Base-by-base conservation (phyloP, 1,140 invertebrate species). In the Lucilia cuprina region DNA sequence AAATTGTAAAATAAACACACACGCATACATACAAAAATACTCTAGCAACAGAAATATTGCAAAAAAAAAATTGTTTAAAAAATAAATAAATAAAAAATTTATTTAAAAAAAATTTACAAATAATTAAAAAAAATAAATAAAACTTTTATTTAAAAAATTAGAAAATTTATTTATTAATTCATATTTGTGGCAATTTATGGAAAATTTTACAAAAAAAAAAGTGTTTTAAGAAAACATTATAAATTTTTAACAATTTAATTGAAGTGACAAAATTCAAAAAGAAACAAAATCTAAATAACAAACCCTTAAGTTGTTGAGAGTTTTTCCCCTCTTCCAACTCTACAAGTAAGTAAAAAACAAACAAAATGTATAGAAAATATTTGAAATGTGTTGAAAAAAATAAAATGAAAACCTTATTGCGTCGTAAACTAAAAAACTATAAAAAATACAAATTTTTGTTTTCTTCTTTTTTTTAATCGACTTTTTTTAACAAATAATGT, bases 361-460 rank as follows among this genome's bases (percentile, higher is more conserved):
- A 34, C 25, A 75, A 30, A 17, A 2, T 30, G 25, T 30, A 30
- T 78, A 21, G 35, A 41, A 47, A 78, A 47, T 47, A 78, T 78
- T 78, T 70, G n/a, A 70, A 70, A 78, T 49, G 10, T 41, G 7
- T 41, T 8, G 10, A 41, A 5, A 41, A 78, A 47, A n/a, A n/a
- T n/a, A n/a, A 17, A 47, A 78, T n/a, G 55, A n/a, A 78, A 47
- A 47, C 14, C 17, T 49, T 14, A 80, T 80, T 80, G 77, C 77
- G 77, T 80, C 41, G 77, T 49, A 49, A 80, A 17, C 21, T 50
- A 49, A 17, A n/a, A 41, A 21, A 21, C 34, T 17, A 70, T 19
- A 70, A 19, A 65, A 65, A 2, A 14, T 17, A 55, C 12, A 17
- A 14, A 55, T 1, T 5, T 55, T 55, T 41, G 35, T 41, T 41